Evolutionary conservation across 2,888 invertebrate species (phyloP).

Genomic region (Agonum fuliginosum): DNA sequence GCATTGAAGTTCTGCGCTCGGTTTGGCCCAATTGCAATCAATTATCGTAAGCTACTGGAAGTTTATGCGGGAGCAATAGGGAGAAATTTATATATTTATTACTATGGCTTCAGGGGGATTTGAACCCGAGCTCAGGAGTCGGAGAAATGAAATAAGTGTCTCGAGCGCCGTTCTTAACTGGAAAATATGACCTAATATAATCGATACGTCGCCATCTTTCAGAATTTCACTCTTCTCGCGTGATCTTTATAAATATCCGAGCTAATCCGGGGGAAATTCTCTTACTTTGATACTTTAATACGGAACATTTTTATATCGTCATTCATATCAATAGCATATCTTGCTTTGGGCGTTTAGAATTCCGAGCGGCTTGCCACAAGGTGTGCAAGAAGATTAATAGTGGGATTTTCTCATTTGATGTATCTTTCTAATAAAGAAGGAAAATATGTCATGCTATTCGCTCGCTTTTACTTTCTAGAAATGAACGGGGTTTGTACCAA

Average conservation of each 20-base stretch:
- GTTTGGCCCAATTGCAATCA: neutral
- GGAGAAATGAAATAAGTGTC: constrained; percentile 27
- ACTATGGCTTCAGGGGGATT: constrained; percentile 15
- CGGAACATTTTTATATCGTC: neutral
- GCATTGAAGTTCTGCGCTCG: neutral
- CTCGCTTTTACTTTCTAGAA: neutral
- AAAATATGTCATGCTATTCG: constrained; percentile 20
- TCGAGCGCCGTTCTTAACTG: neutral
- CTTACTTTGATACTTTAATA: constrained; percentile 15
- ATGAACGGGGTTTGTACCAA: neutral
- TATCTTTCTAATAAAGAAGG: constrained; percentile 37
- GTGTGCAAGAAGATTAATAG: constrained; percentile 21
- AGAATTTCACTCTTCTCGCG: constrained; percentile 17
- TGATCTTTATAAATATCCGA: constrained; percentile 34
- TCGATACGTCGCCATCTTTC: constrained; percentile 32
- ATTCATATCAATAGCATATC: neutral
- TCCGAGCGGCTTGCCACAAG: constrained; percentile 1
- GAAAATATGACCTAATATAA: constrained; percentile 22
- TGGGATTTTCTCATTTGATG: constrained; percentile 42
- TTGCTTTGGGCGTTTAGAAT: neutral
- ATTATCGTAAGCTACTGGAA: neutral
- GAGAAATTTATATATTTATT: constrained; percentile 30
- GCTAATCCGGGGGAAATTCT: constrained; percentile 16
- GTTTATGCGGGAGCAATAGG: constrained; percentile 16
- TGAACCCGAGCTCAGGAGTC: constrained; percentile 6